Evolutionary conservation across 2,797 vertebrate genomes (phyloP).

Genomic region (Bovichtus diacanthus): DNA sequence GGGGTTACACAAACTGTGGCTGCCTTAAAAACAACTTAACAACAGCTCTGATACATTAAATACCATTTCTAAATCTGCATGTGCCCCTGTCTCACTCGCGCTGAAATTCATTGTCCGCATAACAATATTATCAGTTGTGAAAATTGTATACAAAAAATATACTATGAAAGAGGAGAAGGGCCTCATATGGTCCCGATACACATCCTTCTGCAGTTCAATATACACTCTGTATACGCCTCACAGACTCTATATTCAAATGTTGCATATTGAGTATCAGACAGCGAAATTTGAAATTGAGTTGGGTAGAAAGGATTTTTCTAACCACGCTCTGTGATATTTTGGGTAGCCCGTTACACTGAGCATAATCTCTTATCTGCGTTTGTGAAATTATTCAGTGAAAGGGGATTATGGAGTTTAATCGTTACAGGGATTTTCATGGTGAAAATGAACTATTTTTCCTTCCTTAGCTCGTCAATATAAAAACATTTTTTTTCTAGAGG

Average conservation of each 20-base stretch:
- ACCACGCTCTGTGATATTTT: constrained; percentile 50
- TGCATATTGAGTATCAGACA: constrained; percentile 46
- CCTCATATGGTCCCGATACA: not conserved
- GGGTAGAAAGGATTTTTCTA: constrained; percentile 68
- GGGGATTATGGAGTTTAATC: constrained; percentile 74
- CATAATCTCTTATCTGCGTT: constrained; percentile 67
- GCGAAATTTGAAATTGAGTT: constrained; percentile 59
- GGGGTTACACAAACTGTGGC: not conserved
- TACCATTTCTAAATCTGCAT: not conserved
- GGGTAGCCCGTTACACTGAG: constrained; percentile 58
- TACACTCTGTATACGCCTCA: constrained; percentile 28
- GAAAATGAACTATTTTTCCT: constrained; percentile 62
- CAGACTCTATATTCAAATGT: constrained; percentile 49
- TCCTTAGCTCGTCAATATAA: constrained; percentile 61
- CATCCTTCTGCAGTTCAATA: constrained; percentile 21
- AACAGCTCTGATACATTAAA: not conserved
- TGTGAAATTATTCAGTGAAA: constrained; percentile 71
- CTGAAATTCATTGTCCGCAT: not conserved
- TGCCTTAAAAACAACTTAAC: not conserved
- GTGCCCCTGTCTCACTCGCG: not conserved
- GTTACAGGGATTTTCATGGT: constrained; percentile 66
- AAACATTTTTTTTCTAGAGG: constrained; percentile 54
- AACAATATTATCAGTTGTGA: not conserved
- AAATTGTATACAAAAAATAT: not conserved
- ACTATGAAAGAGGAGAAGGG: constrained; percentile 5